Conservation (phyloP, 2,888 invertebrate species). For the Laspeyria flexula region DNA sequence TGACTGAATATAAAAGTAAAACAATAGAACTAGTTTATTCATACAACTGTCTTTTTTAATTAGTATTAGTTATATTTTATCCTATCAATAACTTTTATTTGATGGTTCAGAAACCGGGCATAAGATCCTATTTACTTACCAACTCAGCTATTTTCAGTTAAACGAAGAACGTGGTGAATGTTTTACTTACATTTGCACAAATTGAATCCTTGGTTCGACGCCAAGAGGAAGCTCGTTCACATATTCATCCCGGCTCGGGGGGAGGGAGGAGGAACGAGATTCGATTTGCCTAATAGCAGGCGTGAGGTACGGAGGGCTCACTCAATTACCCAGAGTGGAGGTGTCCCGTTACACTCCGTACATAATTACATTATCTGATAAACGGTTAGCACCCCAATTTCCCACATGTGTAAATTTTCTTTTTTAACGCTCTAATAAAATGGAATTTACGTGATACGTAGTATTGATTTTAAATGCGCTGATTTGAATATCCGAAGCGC, state of each 20-base stretch:
- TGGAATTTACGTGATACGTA: slow-evolving; percentile 28
- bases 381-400: slow-evolving; percentile 61
- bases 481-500: slow-evolving; percentile 27
- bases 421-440: slow-evolving; percentile 48
- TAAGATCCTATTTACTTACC: too few species aligned
- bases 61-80: too few species aligned
- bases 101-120: too few species aligned
- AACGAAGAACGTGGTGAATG: slow-evolving; percentile 47
- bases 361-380: slow-evolving; percentile 85
- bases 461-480: slow-evolving; percentile 30
- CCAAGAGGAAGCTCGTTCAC: slow-evolving; percentile 70
- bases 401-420: slow-evolving; percentile 51
- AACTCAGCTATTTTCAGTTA: not conserved
- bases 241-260: slow-evolving; percentile 56
- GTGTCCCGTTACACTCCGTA: slow-evolving; percentile 77
- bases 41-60: too few species aligned
- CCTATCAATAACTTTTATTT: too few species aligned
- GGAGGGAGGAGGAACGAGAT: slow-evolving; percentile 65
- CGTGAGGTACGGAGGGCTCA: slow-evolving; percentile 67
- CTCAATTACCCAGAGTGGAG: slow-evolving; percentile 84
- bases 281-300: slow-evolving; percentile 85
- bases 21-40: too few species aligned
- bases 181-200: slow-evolving; percentile 82
- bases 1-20: too few species aligned
- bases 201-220: slow-evolving; percentile 81